Evolutionary conservation across 2,888 invertebrate genomes (phyloP).

Genomic region (Nesidiocoris tenuis): DNA sequence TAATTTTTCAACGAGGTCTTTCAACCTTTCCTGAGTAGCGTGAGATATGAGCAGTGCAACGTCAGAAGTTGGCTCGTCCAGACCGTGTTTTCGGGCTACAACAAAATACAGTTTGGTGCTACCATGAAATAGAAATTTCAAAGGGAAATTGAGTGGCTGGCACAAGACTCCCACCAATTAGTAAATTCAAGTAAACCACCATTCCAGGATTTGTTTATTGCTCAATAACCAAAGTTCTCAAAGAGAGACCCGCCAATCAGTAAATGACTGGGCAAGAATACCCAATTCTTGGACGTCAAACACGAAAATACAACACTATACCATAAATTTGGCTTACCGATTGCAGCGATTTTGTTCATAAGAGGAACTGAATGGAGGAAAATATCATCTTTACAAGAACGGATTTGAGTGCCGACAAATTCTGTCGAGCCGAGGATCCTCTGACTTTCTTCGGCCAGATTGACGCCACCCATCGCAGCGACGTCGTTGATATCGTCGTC

Average conservation of each 20-base stretch:
- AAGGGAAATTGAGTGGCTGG: background rate
- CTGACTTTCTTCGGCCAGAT: conserved; percentile 92
- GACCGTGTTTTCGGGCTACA: conserved; percentile 64
- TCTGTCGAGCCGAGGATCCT: conserved; percentile 89
- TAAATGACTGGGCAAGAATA: too few relatives aligned
- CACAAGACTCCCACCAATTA: too few relatives aligned
- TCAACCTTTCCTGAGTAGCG: conserved; percentile 89
- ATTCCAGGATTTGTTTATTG: too few relatives aligned
- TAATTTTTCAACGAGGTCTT: conserved; percentile 86
- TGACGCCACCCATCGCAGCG: conserved; percentile 98
- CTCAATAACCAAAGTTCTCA: too few relatives aligned
- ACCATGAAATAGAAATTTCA: background rate
- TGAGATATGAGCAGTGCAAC: conserved; percentile 90
- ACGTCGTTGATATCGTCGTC: conserved; percentile 85
- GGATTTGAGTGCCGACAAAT: conserved; percentile 81
- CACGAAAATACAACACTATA: too few relatives aligned
- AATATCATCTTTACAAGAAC: conserved; percentile 91
- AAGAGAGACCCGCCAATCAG: too few relatives aligned
- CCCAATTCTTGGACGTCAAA: too few relatives aligned
- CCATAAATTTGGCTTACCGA: conserved; percentile 57
- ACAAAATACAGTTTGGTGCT: conserved; percentile 41
- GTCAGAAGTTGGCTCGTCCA: conserved; percentile 82
- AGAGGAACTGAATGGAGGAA: conserved; percentile 77
- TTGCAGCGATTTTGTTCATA: conserved; percentile 73
- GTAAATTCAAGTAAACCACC: too few relatives aligned